Evolutionary conservation across 2,888 invertebrate genomes (phyloP).

Genomic region (Drosophila sordidapex): DNA sequence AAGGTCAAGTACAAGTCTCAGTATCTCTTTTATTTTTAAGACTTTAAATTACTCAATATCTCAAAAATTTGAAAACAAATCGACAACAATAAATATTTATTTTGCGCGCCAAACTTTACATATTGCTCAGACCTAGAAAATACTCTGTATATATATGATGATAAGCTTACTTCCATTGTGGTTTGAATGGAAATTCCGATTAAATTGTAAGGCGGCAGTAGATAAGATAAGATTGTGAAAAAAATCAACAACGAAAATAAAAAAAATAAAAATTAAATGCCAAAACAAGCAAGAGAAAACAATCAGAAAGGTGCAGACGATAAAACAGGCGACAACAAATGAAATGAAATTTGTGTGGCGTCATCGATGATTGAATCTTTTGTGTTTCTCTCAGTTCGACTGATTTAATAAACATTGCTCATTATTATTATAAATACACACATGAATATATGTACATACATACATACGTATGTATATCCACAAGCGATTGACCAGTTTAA

Average conservation of each 20-base stretch:
- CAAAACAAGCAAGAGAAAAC: conserved; percentile 37
- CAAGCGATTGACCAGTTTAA: conserved; percentile 11
- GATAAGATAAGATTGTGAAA: conserved; percentile 68
- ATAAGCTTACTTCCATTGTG: conserved; percentile 15
- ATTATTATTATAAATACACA: conserved; percentile 6
- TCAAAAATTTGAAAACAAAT: background rate
- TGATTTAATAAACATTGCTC: conserved; percentile 22
- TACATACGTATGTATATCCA: background rate
- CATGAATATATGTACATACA: background rate
- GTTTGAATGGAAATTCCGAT: conserved; percentile 44
- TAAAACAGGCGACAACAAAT: conserved; percentile 33
- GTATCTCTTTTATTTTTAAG: background rate
- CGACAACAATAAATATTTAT: background rate
- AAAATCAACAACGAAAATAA: conserved; percentile 9
- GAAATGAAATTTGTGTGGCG: conserved; percentile 42
- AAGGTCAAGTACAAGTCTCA: conserved; percentile 3
- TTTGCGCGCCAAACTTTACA: background rate
- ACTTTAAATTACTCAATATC: background rate
- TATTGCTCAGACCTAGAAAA: conserved; percentile 8
- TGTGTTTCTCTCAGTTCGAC: conserved; percentile 13
- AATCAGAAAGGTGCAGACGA: conserved; percentile 34
- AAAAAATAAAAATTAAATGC: conserved; percentile 28
- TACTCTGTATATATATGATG: no score
- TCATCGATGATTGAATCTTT: conserved; percentile 74
- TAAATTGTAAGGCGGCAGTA: conserved; percentile 13